phyloP scores from a whole-genome alignment of 2,113 vertebrate species.

The Megaceryle torquata region DNA sequence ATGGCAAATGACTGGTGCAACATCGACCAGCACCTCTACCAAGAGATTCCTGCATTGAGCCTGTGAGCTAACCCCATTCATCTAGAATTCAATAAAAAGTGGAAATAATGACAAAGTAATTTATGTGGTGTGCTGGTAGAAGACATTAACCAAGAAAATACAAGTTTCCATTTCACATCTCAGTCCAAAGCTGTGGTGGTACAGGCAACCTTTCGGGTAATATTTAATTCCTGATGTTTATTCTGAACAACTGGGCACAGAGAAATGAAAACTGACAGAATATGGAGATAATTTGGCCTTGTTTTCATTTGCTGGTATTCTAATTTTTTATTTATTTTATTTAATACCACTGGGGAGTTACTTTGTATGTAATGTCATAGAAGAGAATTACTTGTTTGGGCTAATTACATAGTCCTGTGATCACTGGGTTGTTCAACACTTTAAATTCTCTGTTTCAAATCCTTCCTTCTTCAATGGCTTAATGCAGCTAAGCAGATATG shows the following conservation, averaged over 20 bases:
- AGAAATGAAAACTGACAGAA: background rate
- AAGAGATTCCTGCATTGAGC: background rate
- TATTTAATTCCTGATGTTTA: background rate
- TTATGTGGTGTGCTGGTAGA: background rate
- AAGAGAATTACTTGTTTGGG: constrained; percentile 44
- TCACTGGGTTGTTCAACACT: constrained; percentile 40
- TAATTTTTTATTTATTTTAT: background rate
- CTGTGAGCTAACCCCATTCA: background rate
- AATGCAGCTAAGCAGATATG: constrained; percentile 54
- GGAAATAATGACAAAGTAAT: background rate
- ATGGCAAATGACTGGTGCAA: background rate
- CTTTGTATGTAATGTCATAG: background rate
- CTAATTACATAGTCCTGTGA: constrained; percentile 48
- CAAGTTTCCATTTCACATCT: background rate
- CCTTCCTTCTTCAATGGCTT: constrained; percentile 5
- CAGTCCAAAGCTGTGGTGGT: background rate
- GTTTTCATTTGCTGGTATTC: background rate
- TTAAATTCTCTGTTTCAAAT: constrained; percentile 53
- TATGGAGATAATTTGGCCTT: background rate
- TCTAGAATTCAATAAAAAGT: background rate
- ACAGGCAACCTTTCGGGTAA: background rate
- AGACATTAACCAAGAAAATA: background rate
- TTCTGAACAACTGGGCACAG: background rate
- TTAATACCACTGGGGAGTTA: background rate
- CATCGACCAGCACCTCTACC: background rate